Conservation (phyloP, 2,888 invertebrate species). For the Piscicola geometra region DNA sequence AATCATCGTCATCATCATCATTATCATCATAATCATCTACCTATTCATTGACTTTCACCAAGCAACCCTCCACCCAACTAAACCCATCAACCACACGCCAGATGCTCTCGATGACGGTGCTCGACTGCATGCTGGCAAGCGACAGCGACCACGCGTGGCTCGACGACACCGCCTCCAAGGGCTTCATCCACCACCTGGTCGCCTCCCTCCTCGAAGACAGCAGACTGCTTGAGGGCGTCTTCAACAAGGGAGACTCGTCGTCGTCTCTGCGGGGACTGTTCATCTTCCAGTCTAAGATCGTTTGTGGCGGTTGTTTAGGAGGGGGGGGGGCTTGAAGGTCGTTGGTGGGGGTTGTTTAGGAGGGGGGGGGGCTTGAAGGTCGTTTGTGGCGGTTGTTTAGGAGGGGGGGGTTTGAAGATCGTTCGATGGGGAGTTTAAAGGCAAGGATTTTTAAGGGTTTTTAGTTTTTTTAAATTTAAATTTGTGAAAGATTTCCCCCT, state of each 20-base stretch:
- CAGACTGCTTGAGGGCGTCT: conserved; percentile 54
- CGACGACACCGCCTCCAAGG: conserved; percentile 55
- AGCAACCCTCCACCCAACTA: too few relatives aligned
- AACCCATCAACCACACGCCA: conserved; percentile 44
- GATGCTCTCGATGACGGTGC: conserved; percentile 77
- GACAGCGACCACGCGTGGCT: conserved; percentile 65
- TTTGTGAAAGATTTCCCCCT: too few relatives aligned
- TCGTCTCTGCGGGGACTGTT: conserved; percentile 68
- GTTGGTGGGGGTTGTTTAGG: too few relatives aligned
- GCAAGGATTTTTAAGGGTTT: too few relatives aligned
- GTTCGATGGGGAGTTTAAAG: too few relatives aligned
- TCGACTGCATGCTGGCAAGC: conserved; percentile 72
- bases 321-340: too few relatives aligned
- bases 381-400: too few relatives aligned
- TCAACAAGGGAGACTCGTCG: conserved; percentile 53
- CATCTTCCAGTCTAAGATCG: conserved; percentile 81
- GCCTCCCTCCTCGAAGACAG: conserved; percentile 75
- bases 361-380: too few relatives aligned
- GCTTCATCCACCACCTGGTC: conserved; percentile 75
- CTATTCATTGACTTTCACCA: too few relatives aligned
- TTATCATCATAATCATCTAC: neutral
- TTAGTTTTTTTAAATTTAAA: too few relatives aligned
- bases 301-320: too few relatives aligned
- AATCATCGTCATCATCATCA: neutral
- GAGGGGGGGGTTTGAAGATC: too few relatives aligned